Base-by-base conservation (phyloP, 2,113 vertebrate species). In the Pterophyllum scalare region DNA sequence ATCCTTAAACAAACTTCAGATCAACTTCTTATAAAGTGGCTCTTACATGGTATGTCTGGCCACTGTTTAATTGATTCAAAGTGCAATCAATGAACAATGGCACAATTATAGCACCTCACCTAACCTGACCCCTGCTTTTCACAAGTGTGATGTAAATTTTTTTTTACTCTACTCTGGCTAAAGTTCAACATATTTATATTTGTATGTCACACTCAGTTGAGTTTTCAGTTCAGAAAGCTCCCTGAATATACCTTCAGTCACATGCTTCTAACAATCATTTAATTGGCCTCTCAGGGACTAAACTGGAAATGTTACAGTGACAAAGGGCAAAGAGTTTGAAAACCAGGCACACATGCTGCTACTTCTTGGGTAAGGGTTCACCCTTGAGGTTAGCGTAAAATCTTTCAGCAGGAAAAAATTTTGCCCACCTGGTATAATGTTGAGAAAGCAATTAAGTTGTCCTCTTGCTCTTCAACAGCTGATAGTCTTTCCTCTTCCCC, bases 281-380 rank as follows among this genome's bases (percentile, higher is more conserved):
- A 93, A 94, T 93, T 94, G 88, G 86, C 80, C 82, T 83, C 87
- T 79, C 7, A 31, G 84, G 90, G 90, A 84, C 83, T 61, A 15
- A 83, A 87, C 22, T 58, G 64, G 19, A 85, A 89, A 90, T 77
- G 77, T 81, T 84, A 80, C 22, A 1, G 75, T 75, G 81, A 88
- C 89, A 89, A 91, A 90, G 74, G 88, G 54, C 65, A 85, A 74
- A 84, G 64, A 72, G 84, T 87, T 91, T 75, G 5, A 46, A 54
- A 33, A 72, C 65, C 43, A 52, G 20, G 17, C 43, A 72, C 43
- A 72, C 49, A 52, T 52, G 24, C 65, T n/a, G 57, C 60, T 60
- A 60, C 2, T 0, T 54, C 13, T 33, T 59, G 26, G 56, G 60
- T 79, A 76, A 22, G 67, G 1, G 61, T 15, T 80, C 75, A 88